These are phyloP conservation scores for Argyresthia albistria DNA, from an alignment of 2,888 invertebrate species.

Conservation along the genomic window DNA sequence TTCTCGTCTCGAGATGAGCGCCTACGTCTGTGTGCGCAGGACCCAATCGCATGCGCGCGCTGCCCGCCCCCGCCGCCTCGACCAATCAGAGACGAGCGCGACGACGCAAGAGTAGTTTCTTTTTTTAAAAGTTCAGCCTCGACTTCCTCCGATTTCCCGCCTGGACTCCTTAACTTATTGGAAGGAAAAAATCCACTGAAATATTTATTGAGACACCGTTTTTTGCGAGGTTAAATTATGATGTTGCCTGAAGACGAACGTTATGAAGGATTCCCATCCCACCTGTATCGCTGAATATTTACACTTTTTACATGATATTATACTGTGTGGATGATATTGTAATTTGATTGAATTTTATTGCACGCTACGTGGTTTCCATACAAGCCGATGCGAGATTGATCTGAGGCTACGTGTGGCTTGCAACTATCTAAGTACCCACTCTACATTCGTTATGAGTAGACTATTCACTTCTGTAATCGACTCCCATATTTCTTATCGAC, in stretches of 20 bases:
- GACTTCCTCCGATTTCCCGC: conserved; percentile 70
- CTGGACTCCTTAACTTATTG: conserved; percentile 59
- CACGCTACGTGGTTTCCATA: not conserved
- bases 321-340: conserved; percentile 6
- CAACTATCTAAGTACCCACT: not conserved
- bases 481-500: not conserved
- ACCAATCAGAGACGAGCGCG: conserved; percentile 44
- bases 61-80: conserved; percentile 51
- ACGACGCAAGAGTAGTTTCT: conserved; percentile 64
- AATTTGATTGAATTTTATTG: conserved; percentile 3
- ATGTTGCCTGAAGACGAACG: conserved; percentile 40
- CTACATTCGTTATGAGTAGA: not conserved
- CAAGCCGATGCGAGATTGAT: not conserved
- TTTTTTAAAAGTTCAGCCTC: conserved; percentile 69
- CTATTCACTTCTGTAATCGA: not conserved
- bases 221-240: conserved; percentile 61
- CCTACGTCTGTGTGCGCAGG: conserved; percentile 47
- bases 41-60: conserved; percentile 48
- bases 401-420: not conserved
- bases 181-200: conserved; percentile 57
- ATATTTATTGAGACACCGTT: conserved; percentile 59
- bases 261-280: conserved; percentile 14
- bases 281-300: conserved; percentile 25
- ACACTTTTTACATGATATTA: conserved; percentile 32
- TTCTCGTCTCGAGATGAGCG: conserved; percentile 63